These are phyloP conservation scores for Onchidella celtica DNA, from an alignment of 2,888 invertebrate species.

Conservation along the genomic window DNA sequence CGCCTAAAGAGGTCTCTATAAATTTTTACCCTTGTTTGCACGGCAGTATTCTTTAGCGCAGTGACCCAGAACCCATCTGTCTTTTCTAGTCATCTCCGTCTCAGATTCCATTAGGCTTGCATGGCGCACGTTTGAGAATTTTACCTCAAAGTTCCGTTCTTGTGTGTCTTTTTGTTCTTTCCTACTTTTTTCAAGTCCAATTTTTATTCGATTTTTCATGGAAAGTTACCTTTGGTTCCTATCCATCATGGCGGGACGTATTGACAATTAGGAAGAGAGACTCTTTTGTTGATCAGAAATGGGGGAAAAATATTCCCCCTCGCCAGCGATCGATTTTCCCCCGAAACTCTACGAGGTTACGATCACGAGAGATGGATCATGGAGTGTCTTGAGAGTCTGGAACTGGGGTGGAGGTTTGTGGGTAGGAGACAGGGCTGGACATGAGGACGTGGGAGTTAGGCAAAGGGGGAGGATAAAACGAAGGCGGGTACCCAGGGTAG, in stretches of 20 bases:
- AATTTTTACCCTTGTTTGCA: too few species aligned
- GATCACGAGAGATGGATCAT: neutral
- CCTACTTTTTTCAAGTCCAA: too few species aligned
- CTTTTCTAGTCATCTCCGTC: too few species aligned
- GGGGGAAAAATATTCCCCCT: neutral
- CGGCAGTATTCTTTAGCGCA: too few species aligned
- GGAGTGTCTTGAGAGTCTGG: neutral
- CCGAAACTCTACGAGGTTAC: neutral
- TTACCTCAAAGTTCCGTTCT: too few species aligned
- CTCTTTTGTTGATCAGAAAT: neutral
- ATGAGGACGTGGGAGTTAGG: neutral
- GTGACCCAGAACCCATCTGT: too few species aligned
- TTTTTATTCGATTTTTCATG: too few species aligned
- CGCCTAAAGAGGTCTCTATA: too few species aligned
- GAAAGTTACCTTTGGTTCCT: neutral
- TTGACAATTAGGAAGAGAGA: conserved; percentile 11
- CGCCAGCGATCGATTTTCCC: neutral
- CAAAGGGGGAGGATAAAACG: neutral
- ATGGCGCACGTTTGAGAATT: too few species aligned
- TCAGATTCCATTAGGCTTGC: too few species aligned
- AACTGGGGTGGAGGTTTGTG: neutral
- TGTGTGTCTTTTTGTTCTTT: too few species aligned
- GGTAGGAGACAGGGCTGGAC: neutral
- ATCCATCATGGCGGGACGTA: conserved; percentile 10
- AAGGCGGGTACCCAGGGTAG: neutral